Base-by-base conservation (phyloP, 2,797 vertebrate genomes). In the Urosaurus nigricauda region DNA sequence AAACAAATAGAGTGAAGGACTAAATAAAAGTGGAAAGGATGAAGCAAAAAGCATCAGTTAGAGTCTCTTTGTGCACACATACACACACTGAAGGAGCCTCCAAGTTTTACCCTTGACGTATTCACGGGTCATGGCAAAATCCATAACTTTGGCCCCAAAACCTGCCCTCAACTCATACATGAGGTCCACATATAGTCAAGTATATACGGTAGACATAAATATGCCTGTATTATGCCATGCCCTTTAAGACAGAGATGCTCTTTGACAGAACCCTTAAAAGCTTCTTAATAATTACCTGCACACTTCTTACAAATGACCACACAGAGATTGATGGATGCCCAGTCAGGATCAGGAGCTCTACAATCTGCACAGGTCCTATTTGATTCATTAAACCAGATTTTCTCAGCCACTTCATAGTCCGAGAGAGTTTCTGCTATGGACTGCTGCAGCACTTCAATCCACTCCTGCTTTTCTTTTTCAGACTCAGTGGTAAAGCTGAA, bases 251-350 rank as follows among this genome's bases (percentile, higher is more conserved):
- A 94, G 92, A 94, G 85, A 90, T 9, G 60, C 80, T 84, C 93
- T 94, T 93, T 83, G 74, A 21, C 14, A 88, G 78, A 88, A 85
- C 26, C 51, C 68, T 5, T 43, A 85, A 70, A 5, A 56, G 16
- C 2, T 81, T 85, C 3, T 63, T 82, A 53, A 77, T 90, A 56
- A 78, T 90, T 95, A 99, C 99, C 99, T 97, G 99, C 98, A 83
- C 99, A 99, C 93, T 98, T 98, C 96, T 98, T 99, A 94, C 99
- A 99, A 96, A 99, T 97, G 98, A 99, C 98, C 96, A 99, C 98
- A 43, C 98, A 98, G 94, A 99, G 98, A 94, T 99, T 99, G 97
- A 99, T 97, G 70, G 99, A 99, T 13, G 98, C 99, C 99, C 99
- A 99, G 97, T 99, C 98, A 0, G 99, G 98, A 91, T 95, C 95